Evolutionary conservation across 2,113 vertebrate species (phyloP).

Genomic region (Galbula dea): DNA sequence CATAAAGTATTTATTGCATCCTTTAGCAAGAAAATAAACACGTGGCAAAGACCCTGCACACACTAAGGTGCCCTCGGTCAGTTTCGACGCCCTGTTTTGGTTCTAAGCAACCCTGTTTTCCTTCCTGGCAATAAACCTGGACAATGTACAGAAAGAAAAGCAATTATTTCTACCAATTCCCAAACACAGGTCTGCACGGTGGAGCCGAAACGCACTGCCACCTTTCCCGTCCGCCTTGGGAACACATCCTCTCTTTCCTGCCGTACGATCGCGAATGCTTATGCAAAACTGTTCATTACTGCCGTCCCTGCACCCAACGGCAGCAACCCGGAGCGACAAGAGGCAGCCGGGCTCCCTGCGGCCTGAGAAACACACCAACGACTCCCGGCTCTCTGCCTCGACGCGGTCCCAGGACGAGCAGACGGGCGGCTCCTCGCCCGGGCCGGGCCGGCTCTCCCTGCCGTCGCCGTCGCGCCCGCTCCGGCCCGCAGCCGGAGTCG

Average conservation of each 20-base stretch:
- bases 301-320: background rate
- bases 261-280: background rate
- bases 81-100: background rate
- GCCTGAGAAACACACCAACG: background rate
- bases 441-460: background rate
- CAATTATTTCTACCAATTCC: fast-evolving
- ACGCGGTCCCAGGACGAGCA: background rate
- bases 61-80: background rate
- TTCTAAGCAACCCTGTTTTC: fast-evolving
- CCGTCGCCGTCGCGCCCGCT: background rate
- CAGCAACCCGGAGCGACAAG: background rate
- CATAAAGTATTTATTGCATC: background rate
- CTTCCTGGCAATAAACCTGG: background rate
- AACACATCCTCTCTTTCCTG: fast-evolving
- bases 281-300: background rate
- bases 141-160: fast-evolving
- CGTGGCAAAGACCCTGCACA: background rate
- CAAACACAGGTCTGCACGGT: fast-evolving
- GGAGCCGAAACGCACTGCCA: background rate
- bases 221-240: background rate
- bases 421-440: background rate
- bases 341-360: background rate
- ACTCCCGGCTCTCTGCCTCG: background rate
- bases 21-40: background rate
- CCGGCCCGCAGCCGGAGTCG: background rate